Base-by-base conservation (phyloP, 2,797 vertebrate genomes). In the Lithobates sylvaticus region DNA sequence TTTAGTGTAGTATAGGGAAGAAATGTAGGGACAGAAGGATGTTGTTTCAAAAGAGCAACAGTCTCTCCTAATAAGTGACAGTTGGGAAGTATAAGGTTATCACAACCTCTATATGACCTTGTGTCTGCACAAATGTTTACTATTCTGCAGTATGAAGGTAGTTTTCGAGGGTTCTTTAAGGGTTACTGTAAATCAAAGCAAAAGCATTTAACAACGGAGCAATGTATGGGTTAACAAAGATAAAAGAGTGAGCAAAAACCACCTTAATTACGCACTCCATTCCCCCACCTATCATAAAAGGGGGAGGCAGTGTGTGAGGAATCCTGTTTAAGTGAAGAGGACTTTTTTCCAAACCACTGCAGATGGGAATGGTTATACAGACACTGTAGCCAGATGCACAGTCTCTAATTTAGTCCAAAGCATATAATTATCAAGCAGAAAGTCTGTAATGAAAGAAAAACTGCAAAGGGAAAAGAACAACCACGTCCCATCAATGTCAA, bases 361-460 rank as follows among this genome's bases (percentile, higher is more conserved):
- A 84, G 86, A 87, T 87, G 86, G 86, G 76, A 87, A 84, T 79
- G 76, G 81, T 87, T 87, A 87, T 64, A 75, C 44, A 84, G 86
- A 87, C 81, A 87, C 86, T 87, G 86, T 76, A 87, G 86, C 86
- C 86, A 87, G 86, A 87, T 87, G 81, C 86, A 61, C 76, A 87
- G 81, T 87, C 86, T 87, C 81, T 87, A 87, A 87, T 87, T 87
- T 87, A 87, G 70, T 64, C 76, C 86, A 84, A 87, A 84, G 86
- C 86, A 84, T 87, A 84, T 87, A 87, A 87, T 87, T 87, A 87
- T 78, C 81, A 79, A 83, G 81, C 76, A 87, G 81, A 87, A 74
- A 84, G 81, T 79, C 86, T 87, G 76, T 84, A 87, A 87, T 87
- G 86, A 87, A 87, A 87, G 86, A 61, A 65, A 39, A 87, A 80